These are phyloP conservation scores for Turritopsis dohrnii DNA, from an alignment of 30 jellyfish, hydroid and myxozoan species.

Conservation along the genomic window DNA sequence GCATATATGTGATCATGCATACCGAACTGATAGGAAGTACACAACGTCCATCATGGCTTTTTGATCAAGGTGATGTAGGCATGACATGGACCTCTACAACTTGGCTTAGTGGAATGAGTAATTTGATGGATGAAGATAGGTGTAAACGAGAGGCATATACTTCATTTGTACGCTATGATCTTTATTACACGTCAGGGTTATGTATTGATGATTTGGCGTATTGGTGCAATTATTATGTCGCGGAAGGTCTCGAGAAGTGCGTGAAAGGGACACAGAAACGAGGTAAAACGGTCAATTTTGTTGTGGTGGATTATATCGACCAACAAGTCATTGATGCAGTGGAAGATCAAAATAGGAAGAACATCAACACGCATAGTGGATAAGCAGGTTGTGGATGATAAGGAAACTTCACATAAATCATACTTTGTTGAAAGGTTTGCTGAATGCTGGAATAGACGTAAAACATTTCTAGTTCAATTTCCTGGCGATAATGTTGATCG, in stretches of 20 bases:
- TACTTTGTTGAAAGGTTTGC: too few species aligned
- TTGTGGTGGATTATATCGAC: slow-evolving; percentile 58
- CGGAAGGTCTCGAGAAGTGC: slow-evolving; percentile 34
- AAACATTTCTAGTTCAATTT: too few species aligned
- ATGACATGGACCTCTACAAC: slow-evolving; percentile 31
- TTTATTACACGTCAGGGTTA: slow-evolving; percentile 48
- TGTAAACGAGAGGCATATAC: slow-evolving; percentile 42
- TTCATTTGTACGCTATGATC: slow-evolving; percentile 49
- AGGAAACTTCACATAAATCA: too few species aligned
- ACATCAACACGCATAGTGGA: neutral
- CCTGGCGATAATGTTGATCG: too few species aligned
- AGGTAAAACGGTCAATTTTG: slow-evolving; percentile 47
- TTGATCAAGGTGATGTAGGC: neutral
- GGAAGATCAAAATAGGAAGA: slow-evolving; percentile 27
- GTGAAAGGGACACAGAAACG: slow-evolving; percentile 17
- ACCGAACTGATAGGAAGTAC: neutral
- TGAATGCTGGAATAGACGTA: too few species aligned
- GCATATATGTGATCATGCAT: slow-evolving; percentile 10
- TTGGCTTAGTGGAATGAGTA: slow-evolving; percentile 34
- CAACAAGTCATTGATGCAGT: slow-evolving; percentile 41
- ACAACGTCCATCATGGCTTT: neutral
- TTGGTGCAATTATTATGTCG: slow-evolving; percentile 28
- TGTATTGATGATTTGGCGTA: slow-evolving; percentile 53
- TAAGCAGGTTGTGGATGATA: too few species aligned
- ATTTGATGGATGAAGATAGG: slow-evolving; percentile 22